phyloP scores from a whole-genome alignment of 2,113 vertebrate species.

The Perca schrenkii region DNA sequence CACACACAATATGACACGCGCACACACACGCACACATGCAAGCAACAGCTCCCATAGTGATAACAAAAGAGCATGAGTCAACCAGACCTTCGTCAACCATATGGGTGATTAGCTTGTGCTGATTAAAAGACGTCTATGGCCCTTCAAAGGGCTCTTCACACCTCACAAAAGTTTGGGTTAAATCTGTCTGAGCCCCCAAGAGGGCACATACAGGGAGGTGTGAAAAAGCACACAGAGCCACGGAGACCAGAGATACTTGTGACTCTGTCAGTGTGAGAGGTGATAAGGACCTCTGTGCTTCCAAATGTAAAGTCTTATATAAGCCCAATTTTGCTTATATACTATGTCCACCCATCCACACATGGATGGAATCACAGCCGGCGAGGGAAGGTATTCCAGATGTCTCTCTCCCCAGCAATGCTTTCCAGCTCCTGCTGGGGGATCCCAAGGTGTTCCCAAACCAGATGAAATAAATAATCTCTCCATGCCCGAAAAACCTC shows the following conservation, averaged over 20 bases:
- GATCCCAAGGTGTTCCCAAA: neutral
- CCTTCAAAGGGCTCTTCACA: conserved; percentile 74
- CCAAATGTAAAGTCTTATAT: conserved; percentile 23
- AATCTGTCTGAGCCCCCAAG: conserved; percentile 68
- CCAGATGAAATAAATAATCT: neutral
- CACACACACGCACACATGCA: conserved; percentile 25
- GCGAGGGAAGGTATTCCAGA: neutral
- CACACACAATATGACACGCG: conserved; percentile 7
- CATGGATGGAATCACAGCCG: neutral
- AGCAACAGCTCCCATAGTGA: conserved; percentile 46
- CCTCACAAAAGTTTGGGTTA: conserved; percentile 72
- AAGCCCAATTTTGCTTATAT: conserved; percentile 20
- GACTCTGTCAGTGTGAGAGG: conserved; percentile 28
- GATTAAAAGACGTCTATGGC: conserved; percentile 74
- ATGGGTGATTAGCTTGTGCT: conserved; percentile 75
- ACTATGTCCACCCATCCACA: neutral
- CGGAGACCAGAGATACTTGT: conserved; percentile 33
- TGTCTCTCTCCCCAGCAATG: neutral
- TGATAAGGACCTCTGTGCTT: conserved; percentile 30
- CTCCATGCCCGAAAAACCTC: neutral
- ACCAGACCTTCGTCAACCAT: conserved; percentile 73
- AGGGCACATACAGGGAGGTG: conserved; percentile 69
- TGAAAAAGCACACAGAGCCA: conserved; percentile 62
- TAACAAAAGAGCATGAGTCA: conserved; percentile 71
- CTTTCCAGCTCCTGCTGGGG: neutral